phyloP scores from a whole-genome alignment of 1,140 invertebrate genomes.

The Pantala flavescens region DNA sequence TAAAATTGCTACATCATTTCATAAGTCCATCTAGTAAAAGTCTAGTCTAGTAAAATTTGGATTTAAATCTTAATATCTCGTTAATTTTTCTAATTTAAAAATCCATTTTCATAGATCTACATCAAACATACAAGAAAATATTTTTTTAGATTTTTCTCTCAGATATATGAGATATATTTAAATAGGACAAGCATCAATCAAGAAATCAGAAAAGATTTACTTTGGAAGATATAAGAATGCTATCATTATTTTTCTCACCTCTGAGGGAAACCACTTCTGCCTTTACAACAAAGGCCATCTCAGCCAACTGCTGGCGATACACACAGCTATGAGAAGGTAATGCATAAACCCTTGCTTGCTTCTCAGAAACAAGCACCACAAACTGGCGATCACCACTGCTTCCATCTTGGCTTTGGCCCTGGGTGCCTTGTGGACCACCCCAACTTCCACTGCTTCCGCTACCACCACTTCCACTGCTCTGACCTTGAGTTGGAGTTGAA shows the following conservation, averaged over 20 bases:
- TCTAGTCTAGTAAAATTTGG: no score
- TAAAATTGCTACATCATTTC: no score
- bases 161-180: no score
- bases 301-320: slow-evolving; percentile 72
- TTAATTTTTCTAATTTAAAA: no score
- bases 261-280: slow-evolving; percentile 87
- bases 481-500: slow-evolving; percentile 26
- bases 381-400: slow-evolving; percentile 70
- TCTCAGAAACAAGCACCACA: slow-evolving; percentile 85
- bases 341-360: slow-evolving; percentile 86
- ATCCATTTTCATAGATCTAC: no score
- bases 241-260: slow-evolving; percentile 45
- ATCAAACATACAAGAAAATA: no score
- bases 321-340: slow-evolving; percentile 89
- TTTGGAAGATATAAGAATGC: no score
- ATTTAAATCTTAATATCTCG: no score
- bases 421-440: slow-evolving; percentile 36
- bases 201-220: no score
- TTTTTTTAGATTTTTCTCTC: no score
- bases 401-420: slow-evolving; percentile 40
- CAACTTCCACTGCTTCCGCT: slow-evolving; percentile 30
- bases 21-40: no score
- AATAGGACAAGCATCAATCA: no score
- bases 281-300: slow-evolving; percentile 85
- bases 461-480: not conserved